phyloP scores from a whole-genome alignment of 2,113 vertebrate genomes.

The Indicator maculatus region DNA sequence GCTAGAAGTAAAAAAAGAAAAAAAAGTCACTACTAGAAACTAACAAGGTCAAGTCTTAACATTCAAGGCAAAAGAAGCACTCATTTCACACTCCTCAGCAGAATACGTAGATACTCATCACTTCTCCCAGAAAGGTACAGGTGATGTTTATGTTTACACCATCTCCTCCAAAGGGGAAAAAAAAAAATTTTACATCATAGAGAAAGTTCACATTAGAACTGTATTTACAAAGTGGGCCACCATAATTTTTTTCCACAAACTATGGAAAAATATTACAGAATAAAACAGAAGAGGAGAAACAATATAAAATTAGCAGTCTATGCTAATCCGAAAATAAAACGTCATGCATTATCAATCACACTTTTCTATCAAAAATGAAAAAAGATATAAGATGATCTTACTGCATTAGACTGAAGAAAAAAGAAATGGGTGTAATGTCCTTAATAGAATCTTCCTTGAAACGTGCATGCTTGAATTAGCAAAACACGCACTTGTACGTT shows the following conservation, averaged over 20 bases:
- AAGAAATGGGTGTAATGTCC: not conserved
- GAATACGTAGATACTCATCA: conserved; percentile 21
- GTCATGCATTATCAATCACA: not conserved
- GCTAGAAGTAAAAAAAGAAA: not conserved
- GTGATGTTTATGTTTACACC: not conserved
- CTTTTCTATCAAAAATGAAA: not conserved
- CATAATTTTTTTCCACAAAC: not conserved
- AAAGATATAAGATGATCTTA: not conserved
- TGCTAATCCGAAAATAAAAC: not conserved
- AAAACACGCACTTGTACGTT: not conserved
- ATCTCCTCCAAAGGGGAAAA: not conserved
- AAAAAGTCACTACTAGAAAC: not conserved
- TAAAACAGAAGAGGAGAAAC: not conserved
- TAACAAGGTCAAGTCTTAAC: not conserved
- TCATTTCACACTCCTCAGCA: not conserved
- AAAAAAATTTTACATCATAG: not conserved
- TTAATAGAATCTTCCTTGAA: not conserved
- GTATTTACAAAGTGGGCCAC: not conserved
- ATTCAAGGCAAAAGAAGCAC: not conserved
- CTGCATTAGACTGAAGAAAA: not conserved
- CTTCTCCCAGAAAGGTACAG: not conserved
- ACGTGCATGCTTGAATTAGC: not conserved
- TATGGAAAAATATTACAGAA: not conserved
- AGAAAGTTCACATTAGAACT: not conserved
- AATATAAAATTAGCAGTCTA: not conserved